Conservation (phyloP, 2,888 invertebrate species). For the Agrilus mali region DNA sequence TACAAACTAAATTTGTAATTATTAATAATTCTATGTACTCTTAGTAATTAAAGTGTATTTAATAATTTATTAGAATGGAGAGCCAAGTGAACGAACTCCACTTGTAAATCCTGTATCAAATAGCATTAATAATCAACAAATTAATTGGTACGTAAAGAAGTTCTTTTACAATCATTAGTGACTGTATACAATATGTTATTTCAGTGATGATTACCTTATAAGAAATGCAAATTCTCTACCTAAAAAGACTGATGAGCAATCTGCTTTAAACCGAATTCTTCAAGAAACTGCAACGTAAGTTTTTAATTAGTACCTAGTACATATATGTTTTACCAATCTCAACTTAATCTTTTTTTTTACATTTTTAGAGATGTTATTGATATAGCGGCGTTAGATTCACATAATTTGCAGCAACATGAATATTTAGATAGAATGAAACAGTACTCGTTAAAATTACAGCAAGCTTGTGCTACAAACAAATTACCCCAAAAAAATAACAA, state of each 20-base stretch:
- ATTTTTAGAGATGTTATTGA: conserved; percentile 76
- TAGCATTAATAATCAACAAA: conserved; percentile 57
- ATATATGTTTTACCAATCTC: not conserved
- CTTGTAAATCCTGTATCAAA: conserved; percentile 66
- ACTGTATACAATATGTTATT: conserved; percentile 9
- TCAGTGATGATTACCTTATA: conserved; percentile 52
- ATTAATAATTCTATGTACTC: conserved; percentile 2
- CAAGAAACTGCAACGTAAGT: conserved; percentile 83
- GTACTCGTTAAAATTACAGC: conserved; percentile 47
- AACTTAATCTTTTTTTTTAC: not conserved
- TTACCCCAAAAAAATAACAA: conserved; percentile 31
- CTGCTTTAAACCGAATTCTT: conserved; percentile 76
- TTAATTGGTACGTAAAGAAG: conserved; percentile 38
- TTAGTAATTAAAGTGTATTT: conserved; percentile 5
- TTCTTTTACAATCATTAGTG: not conserved
- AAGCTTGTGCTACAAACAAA: conserved; percentile 37
- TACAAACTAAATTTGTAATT: conserved; percentile 8
- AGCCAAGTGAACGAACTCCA: conserved; percentile 64
- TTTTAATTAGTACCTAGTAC: not conserved
- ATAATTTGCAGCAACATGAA: conserved; percentile 79
- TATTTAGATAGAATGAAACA: conserved; percentile 69
- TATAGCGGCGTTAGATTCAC: conserved; percentile 82
- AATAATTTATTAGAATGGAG: conserved; percentile 36
- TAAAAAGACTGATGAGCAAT: conserved; percentile 81
- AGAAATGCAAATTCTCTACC: conserved; percentile 51